phyloP scores from a whole-genome alignment of 2,888 invertebrate genomes.

The Malthinus seriepunctatus region DNA sequence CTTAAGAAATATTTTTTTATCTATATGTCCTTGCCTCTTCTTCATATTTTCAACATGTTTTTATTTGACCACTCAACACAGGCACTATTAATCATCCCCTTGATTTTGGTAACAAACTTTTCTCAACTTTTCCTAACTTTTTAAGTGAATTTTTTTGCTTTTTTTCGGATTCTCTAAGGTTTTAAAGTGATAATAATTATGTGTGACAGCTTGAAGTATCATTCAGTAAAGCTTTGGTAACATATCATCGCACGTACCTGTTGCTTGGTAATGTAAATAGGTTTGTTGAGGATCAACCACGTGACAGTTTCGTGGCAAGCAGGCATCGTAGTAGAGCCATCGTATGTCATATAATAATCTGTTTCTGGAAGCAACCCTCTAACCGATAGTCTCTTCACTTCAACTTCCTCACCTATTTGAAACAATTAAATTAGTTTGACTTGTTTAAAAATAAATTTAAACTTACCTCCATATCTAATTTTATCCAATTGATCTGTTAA shows the following conservation, averaged over 20 bases:
- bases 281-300: conserved; percentile 97
- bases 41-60: conserved; percentile 1
- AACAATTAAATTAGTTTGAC: background rate
- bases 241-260: conserved; percentile 66
- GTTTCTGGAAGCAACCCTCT: conserved; percentile 89
- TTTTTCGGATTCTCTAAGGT: conserved; percentile 10
- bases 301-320: conserved; percentile 98
- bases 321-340: conserved; percentile 95
- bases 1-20: background rate
- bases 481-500: conserved; percentile 91
- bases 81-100: conserved; percentile 1
- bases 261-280: conserved; percentile 96
- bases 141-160: background rate
- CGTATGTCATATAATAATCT: conserved; percentile 97
- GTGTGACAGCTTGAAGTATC: conserved; percentile 32
- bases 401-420: conserved; percentile 75
- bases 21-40: background rate
- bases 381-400: conserved; percentile 83
- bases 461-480: conserved; percentile 87
- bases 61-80: conserved; percentile 5
- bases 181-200: conserved; percentile 24
- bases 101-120: conserved; percentile 1
- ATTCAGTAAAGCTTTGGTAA: conserved; percentile 25
- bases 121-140: background rate
- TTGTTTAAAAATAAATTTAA: conserved; percentile 10